Conservation (phyloP, 2,888 invertebrate genomes). For the Pomacea canaliculata region DNA sequence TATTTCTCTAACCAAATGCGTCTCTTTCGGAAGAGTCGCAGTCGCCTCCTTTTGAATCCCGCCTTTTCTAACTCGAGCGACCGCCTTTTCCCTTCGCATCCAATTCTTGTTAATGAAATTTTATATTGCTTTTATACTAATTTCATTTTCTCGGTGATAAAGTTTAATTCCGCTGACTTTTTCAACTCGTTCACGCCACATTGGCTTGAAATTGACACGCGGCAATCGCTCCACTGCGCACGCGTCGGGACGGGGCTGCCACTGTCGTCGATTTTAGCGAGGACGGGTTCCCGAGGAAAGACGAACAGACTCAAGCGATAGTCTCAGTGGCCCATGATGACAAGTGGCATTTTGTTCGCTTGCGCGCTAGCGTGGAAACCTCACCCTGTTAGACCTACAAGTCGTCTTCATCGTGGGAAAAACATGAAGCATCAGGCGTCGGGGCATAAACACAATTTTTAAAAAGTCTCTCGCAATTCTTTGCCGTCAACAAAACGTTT, state of each 20-base stretch:
- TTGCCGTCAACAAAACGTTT: not conserved
- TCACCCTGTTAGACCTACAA: slow-evolving; percentile 25
- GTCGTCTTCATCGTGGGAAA: not conserved
- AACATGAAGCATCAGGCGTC: not conserved
- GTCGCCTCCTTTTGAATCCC: not conserved
- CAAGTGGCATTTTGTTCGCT: slow-evolving; percentile 18
- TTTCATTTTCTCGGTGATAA: slow-evolving; percentile 43
- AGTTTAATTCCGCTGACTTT: slow-evolving; percentile 37
- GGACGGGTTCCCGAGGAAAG: not conserved
- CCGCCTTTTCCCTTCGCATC: slow-evolving; percentile 25
- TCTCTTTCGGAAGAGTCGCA: not conserved
- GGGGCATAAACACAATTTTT: not conserved
- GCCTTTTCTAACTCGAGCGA: slow-evolving; percentile 1
- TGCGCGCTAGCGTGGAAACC: slow-evolving; percentile 10
- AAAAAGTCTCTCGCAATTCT: not conserved
- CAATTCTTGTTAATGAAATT: slow-evolving; percentile 46
- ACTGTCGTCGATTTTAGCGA: slow-evolving; percentile 21
- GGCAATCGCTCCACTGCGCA: slow-evolving; percentile 23
- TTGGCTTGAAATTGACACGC: slow-evolving; percentile 32
- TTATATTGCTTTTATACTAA: slow-evolving; percentile 47
- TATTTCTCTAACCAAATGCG: slow-evolving; percentile 24
- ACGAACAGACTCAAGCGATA: slow-evolving; percentile 12
- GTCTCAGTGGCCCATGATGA: not conserved
- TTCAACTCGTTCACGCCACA: slow-evolving; percentile 35
- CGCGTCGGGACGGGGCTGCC: slow-evolving; percentile 28